These are phyloP conservation scores for Hapalemur alaotrensis DNA, from an alignment of 2,797 vertebrate species.

Conservation along the genomic window DNA sequence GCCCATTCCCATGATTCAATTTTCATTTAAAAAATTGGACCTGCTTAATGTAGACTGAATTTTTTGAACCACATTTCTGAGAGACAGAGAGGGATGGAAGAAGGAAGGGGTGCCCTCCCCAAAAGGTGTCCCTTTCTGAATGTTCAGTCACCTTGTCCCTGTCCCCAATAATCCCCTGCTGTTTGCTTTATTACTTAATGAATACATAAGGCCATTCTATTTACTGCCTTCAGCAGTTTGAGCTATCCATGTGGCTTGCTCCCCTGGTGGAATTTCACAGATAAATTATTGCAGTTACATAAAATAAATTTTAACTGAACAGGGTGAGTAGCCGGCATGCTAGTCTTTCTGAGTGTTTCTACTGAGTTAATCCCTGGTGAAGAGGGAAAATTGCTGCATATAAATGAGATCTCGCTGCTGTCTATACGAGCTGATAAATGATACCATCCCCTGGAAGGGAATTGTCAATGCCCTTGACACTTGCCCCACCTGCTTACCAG, in stretches of 20 bases:
- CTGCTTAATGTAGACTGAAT: background rate
- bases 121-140: conserved; percentile 1
- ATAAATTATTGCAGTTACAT: conserved; percentile 68
- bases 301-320: conserved; percentile 70
- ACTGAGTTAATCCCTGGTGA: conserved; percentile 59
- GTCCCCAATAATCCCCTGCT: background rate
- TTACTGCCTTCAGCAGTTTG: conserved; percentile 37
- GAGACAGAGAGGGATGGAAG: background rate
- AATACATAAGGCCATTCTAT: conserved; percentile 51
- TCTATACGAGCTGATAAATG: conserved; percentile 67
- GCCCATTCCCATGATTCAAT: background rate
- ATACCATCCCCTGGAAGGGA: conserved; percentile 56
- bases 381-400: conserved; percentile 63
- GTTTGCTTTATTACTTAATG: conserved; percentile 56
- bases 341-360: conserved; percentile 57
- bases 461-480: conserved; percentile 56
- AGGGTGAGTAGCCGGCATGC: conserved; percentile 45
- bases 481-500: conserved; percentile 11
- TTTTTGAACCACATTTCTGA: background rate
- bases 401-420: conserved; percentile 61
- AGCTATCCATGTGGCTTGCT: conserved; percentile 46
- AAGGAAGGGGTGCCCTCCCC: background rate
- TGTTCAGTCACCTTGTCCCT: background rate
- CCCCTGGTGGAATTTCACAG: conserved; percentile 54
- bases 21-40: background rate